Conservation (phyloP, 2,113 vertebrate species). For the Myiozetetes cayanensis region DNA sequence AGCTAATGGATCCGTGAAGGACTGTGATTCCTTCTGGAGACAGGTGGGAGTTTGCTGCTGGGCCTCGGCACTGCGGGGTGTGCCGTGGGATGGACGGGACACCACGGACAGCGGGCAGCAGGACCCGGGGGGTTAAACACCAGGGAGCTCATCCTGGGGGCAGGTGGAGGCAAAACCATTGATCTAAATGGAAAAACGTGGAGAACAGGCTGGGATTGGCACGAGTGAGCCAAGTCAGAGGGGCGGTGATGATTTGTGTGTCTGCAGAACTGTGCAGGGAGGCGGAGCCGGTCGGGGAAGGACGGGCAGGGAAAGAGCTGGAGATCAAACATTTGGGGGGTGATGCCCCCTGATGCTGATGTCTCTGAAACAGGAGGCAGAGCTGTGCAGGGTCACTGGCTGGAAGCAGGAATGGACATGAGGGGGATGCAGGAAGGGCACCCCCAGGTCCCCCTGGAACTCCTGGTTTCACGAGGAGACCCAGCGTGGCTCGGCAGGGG, state of each 20-base stretch:
- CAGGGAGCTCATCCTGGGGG: background rate
- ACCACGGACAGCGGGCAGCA: background rate
- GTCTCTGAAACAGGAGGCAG: background rate
- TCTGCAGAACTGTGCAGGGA: background rate
- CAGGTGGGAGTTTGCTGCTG: background rate
- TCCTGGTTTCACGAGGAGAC: too few species aligned
- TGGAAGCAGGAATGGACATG: rapidly evolving
- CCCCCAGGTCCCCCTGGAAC: background rate
- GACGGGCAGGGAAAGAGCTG: background rate
- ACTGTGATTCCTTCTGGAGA: background rate
- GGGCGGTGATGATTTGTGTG: rapidly evolving
- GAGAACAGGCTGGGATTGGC: background rate
- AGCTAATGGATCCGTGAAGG: rapidly evolving
- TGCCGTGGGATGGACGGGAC: rapidly evolving
- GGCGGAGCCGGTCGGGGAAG: background rate
- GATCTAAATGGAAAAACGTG: background rate
- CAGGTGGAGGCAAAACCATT: background rate
- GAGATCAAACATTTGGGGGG: background rate
- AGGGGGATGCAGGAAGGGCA: background rate
- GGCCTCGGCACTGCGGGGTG: background rate
- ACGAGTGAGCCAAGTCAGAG: background rate
- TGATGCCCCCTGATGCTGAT: rapidly evolving
- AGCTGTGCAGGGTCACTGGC: background rate
- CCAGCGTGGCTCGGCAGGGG: background rate
- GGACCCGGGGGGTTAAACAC: background rate